These are phyloP conservation scores for Trachelus troglodyta DNA, from an alignment of 2,888 invertebrate genomes.

Conservation along the genomic window DNA sequence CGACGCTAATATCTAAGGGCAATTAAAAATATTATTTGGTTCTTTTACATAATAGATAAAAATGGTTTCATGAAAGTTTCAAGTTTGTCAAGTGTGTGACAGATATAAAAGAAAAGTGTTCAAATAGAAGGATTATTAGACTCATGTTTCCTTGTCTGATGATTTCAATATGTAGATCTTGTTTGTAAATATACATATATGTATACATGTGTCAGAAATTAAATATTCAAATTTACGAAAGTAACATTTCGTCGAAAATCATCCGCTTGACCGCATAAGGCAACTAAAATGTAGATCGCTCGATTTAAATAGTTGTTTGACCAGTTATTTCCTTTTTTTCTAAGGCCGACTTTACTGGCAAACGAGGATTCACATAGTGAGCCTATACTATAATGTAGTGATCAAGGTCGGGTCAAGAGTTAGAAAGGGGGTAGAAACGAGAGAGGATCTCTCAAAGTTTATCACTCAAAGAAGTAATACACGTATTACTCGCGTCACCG, in stretches of 20 bases:
- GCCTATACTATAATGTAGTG: background rate
- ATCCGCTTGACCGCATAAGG: background rate
- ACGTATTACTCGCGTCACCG: background rate
- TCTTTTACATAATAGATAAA: background rate
- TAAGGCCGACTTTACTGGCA: background rate
- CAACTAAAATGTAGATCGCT: background rate
- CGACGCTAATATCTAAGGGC: background rate
- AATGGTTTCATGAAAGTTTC: background rate
- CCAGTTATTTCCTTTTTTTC: constrained; percentile 10
- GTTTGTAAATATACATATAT: background rate
- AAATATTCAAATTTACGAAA: background rate
- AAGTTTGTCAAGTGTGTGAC: background rate
- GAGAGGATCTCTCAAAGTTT: background rate
- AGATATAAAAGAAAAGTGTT: background rate
- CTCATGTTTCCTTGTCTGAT: background rate
- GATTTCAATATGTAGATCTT: background rate
- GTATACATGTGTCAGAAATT: background rate
- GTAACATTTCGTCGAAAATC: background rate
- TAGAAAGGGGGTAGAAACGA: background rate
- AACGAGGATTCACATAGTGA: background rate
- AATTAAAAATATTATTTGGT: background rate
- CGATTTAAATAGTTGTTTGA: constrained; percentile 20
- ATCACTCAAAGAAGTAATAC: background rate
- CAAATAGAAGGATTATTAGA: background rate
- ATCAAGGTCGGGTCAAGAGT: constrained; percentile 6